Conservation (phyloP, 2,797 vertebrate genomes). For the Amphiprion clarkii region DNA sequence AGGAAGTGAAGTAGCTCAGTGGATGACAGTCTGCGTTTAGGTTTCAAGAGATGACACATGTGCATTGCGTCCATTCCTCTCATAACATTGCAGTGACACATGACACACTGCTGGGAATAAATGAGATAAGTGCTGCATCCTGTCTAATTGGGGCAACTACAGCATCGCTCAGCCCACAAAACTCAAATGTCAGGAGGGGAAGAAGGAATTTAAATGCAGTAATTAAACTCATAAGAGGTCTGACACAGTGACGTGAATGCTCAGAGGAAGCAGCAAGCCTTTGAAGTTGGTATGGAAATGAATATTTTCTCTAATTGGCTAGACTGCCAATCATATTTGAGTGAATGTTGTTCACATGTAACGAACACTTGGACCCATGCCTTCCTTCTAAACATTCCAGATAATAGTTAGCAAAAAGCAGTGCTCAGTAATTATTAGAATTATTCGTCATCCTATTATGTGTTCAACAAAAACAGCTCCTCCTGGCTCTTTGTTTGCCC, state of each 20-base stretch:
- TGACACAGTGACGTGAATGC: neutral
- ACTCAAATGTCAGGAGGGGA: conserved; percentile 9
- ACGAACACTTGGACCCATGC: neutral
- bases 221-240: neutral
- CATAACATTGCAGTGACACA: conserved; percentile 55
- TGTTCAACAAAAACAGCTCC: neutral
- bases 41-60: conserved; percentile 37
- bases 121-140: conserved; percentile 1
- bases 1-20: neutral
- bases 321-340: too few relatives aligned
- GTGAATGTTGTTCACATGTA: too few relatives aligned
- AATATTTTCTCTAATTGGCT: too few relatives aligned
- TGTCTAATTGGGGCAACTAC: conserved; percentile 22
- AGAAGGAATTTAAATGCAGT: neutral
- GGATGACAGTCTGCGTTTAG: conserved; percentile 14
- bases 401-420: neutral
- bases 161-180: conserved; percentile 20
- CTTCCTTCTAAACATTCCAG: neutral
- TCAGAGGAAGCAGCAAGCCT: neutral
- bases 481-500: neutral
- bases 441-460: neutral
- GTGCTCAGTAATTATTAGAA: neutral
- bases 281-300: neutral
- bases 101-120: conserved; percentile 3
- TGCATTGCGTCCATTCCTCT: conserved; percentile 53